A percentile compares a stretch with the other conserved stretches of the same genome.
phyloP scores from a whole-genome alignment of 2,888 invertebrate genomes.

The Pyrrhosoma nymphula region DNA sequence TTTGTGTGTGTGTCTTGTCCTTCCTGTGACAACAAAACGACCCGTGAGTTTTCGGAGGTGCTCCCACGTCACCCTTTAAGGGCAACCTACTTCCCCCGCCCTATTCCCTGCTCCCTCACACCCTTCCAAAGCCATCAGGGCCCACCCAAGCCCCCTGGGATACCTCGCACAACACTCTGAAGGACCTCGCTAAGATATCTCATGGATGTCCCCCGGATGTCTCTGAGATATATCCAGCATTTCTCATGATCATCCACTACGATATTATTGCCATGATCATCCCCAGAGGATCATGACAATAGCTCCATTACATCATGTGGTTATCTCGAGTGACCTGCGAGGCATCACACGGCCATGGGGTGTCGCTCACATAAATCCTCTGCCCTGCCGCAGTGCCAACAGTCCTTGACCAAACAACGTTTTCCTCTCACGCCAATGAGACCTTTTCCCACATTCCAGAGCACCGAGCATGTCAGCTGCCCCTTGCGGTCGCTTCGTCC shows the following conservation, averaged over 20 bases:
- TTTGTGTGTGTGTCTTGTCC: neutral
- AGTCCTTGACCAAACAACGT: neutral
- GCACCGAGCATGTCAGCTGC: neutral
- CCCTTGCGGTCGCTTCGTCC: neutral
- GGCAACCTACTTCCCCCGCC: neutral
- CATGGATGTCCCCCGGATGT: neutral
- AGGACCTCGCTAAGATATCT: neutral
- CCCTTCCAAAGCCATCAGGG: neutral
- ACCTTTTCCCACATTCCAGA: neutral
- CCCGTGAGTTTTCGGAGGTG: slow-evolving; percentile 5
- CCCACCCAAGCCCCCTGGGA: neutral
- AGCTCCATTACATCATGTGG: no score
- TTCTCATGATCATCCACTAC: no score
- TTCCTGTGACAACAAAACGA: neutral
- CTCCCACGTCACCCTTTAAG: neutral
- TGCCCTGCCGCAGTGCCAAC: neutral
- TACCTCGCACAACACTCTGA: neutral
- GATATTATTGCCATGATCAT: no score
- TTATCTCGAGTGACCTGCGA: neutral
- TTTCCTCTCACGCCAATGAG: neutral
- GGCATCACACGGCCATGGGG: neutral
- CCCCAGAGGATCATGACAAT: no score
- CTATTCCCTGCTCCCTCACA: no score
- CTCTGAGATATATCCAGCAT: neutral
- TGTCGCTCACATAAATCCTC: neutral